These are phyloP conservation scores for Myiopsitta monachus DNA, from an alignment of 2,113 vertebrate genomes.

Conservation along the genomic window DNA sequence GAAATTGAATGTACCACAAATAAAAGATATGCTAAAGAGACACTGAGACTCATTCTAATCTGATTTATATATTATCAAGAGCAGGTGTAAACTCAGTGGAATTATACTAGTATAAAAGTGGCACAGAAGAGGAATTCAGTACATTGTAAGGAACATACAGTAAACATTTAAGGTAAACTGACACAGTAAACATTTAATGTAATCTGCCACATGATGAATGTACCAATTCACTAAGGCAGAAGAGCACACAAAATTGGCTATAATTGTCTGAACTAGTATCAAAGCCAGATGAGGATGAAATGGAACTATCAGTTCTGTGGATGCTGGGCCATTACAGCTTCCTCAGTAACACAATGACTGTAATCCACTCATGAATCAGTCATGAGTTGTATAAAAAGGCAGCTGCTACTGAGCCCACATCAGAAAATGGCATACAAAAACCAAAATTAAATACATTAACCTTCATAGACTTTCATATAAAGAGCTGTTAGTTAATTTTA, in stretches of 20 bases:
- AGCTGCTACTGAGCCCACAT: not conserved
- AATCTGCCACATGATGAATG: not conserved
- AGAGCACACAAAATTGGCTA: not conserved
- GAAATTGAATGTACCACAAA: not conserved
- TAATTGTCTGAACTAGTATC: not conserved
- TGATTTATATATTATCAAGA: not conserved
- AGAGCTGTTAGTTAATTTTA: not conserved
- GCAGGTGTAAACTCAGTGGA: not conserved
- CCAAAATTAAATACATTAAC: not conserved
- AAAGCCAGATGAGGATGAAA: not conserved
- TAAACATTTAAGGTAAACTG: not conserved
- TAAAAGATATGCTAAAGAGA: not conserved
- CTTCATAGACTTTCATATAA: not conserved
- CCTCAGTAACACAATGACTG: not conserved
- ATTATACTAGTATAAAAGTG: not conserved
- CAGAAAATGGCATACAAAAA: not conserved
- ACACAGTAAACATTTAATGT: not conserved
- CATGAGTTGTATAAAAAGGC: not conserved
- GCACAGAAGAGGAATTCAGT: not conserved
- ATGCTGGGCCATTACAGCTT: not conserved
- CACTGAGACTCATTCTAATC: not conserved
- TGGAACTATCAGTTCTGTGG: rapidly evolving
- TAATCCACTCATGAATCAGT: not conserved
- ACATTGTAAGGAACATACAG: not conserved
- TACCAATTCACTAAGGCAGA: not conserved